phyloP scores from a whole-genome alignment of 2,888 invertebrate species.

The Calliopum simillimum region DNA sequence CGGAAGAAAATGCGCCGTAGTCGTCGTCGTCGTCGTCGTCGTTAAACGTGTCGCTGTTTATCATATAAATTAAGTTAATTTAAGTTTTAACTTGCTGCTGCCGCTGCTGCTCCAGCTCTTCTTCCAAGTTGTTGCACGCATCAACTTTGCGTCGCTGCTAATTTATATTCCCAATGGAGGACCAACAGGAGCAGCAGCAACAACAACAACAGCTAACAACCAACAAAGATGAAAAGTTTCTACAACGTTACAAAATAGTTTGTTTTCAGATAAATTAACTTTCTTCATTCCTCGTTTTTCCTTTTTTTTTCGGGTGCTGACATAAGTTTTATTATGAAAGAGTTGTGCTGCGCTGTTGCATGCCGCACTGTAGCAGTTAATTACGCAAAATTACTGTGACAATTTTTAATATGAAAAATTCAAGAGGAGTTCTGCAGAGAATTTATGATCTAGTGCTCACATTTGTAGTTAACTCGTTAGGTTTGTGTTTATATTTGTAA shows the following conservation, averaged over 20 bases:
- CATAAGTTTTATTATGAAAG: neutral
- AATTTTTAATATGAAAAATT: neutral
- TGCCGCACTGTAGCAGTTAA: conserved; percentile 21
- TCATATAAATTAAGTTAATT: conserved; percentile 49
- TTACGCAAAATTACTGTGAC: conserved; percentile 20
- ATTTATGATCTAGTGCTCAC: too few species aligned
- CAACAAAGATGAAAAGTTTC: conserved; percentile 12
- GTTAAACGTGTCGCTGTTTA: conserved; percentile 47
- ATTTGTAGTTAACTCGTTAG: too few species aligned
- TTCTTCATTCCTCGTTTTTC: too few species aligned
- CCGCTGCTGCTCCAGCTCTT: too few species aligned
- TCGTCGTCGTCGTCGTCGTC: conserved; percentile 42
- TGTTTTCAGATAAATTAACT: conserved; percentile 26
- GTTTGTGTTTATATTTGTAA: too few species aligned
- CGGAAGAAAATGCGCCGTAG: too few species aligned
- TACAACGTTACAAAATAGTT: conserved; percentile 11
- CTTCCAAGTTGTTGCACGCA: too few species aligned
- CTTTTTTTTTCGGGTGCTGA: neutral
- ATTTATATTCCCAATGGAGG: conserved; percentile 25
- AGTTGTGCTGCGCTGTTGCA: neutral
- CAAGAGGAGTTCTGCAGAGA: too few species aligned
- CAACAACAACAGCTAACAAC: neutral
- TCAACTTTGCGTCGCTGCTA: neutral
- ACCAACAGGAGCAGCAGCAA: conserved; percentile 2
- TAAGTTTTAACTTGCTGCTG: conserved; percentile 34